A percentile compares a stretch with the other conserved stretches of the same genome.
phyloP scores from a whole-genome alignment of 2,113 vertebrate genomes.

The Daubentonia madagascariensis region DNA sequence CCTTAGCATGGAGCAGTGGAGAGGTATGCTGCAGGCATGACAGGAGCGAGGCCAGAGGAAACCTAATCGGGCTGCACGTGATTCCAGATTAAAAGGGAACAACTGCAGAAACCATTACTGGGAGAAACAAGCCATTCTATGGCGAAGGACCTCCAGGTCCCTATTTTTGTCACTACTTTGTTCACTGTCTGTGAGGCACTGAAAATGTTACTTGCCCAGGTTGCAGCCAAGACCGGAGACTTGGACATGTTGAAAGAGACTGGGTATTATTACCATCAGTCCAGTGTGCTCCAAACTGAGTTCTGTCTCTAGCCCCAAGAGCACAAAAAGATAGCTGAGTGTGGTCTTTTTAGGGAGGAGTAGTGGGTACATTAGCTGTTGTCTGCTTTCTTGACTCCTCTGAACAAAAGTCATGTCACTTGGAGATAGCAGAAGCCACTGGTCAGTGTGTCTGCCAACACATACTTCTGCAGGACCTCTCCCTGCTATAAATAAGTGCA shows the following conservation, averaged over 20 bases:
- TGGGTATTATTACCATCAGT: not conserved
- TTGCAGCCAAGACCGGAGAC: not conserved
- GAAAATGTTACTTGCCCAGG: not conserved
- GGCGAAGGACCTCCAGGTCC: not conserved
- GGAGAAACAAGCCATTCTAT: slow-evolving; percentile 21
- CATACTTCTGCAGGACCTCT: slow-evolving; percentile 81
- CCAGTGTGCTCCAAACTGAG: not conserved
- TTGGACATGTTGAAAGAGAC: not conserved
- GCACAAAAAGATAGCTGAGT: not conserved
- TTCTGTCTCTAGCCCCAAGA: not conserved
- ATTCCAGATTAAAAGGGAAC: slow-evolving; percentile 53
- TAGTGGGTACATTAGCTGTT: slow-evolving; percentile 2
- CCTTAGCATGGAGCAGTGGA: not conserved
- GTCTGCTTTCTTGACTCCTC: slow-evolving; percentile 59
- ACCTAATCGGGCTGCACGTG: slow-evolving; percentile 41
- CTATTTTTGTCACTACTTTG: not conserved
- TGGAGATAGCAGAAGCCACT: slow-evolving; percentile 61
- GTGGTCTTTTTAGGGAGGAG: not conserved
- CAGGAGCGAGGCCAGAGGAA: slow-evolving; percentile 28
- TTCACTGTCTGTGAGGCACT: not conserved
- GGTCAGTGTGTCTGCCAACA: slow-evolving; percentile 77
- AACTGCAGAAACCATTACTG: slow-evolving; percentile 47
- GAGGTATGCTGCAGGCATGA: slow-evolving; percentile 41
- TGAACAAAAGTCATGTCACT: slow-evolving; percentile 73
- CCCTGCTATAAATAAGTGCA: slow-evolving; percentile 85